A percentile compares a stretch with the other conserved stretches of the same genome.
phyloP scores from a whole-genome alignment of 2,113 vertebrate species.

The Misgurnus mizolepis region DNA sequence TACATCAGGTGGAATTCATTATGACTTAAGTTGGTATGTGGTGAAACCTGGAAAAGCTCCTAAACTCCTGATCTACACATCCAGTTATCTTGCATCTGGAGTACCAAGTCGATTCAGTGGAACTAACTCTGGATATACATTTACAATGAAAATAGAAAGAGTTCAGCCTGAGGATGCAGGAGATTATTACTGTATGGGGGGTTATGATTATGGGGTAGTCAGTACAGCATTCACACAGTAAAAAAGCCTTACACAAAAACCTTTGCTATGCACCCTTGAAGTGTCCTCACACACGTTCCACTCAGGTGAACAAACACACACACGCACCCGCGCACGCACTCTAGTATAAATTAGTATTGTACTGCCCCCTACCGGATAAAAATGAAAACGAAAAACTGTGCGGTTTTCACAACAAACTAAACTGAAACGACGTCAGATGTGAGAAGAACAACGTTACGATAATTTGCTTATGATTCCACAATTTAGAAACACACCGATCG shows the following conservation, averaged over 20 bases:
- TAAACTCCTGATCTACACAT: background rate
- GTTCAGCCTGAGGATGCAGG: slow-evolving; percentile 32
- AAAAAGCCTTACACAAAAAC: too few relatives aligned
- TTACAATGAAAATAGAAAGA: slow-evolving; percentile 14
- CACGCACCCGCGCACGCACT: too few relatives aligned
- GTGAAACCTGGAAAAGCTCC: background rate
- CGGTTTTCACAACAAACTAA: too few relatives aligned
- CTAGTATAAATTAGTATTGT: background rate
- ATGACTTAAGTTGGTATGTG: slow-evolving; percentile 30
- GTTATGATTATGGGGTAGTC: background rate
- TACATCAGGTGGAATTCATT: background rate
- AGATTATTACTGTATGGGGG: slow-evolving; percentile 32
- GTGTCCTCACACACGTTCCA: too few relatives aligned
- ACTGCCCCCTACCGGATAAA: background rate
- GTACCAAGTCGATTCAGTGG: slow-evolving; percentile 7
- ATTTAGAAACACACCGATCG: too few relatives aligned
- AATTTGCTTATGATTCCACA: background rate
- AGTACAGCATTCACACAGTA: too few relatives aligned
- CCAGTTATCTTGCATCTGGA: background rate
- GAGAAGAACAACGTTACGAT: too few relatives aligned
- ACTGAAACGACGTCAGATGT: background rate
- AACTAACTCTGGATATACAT: background rate
- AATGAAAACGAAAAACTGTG: background rate
- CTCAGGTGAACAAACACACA: too few relatives aligned
- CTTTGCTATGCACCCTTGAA: too few relatives aligned